Evolutionary conservation across 2,113 vertebrate species (phyloP).

Genomic region (Hystrix brachyura): DNA sequence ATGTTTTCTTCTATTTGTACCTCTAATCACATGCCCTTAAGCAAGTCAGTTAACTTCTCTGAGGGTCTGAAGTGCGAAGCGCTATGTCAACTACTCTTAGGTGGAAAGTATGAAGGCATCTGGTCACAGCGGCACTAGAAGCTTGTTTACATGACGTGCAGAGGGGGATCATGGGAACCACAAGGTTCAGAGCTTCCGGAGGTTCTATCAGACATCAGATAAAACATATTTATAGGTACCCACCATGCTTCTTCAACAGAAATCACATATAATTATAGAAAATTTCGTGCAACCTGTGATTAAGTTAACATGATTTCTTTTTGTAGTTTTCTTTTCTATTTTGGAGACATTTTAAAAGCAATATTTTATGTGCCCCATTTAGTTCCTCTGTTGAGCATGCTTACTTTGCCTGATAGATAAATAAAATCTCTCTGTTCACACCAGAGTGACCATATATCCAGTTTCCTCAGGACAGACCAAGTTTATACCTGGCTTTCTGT

Average conservation of each 20-base stretch:
- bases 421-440: neutral
- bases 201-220: neutral
- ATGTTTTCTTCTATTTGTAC: neutral
- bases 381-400: neutral
- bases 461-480: neutral
- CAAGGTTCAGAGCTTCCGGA: neutral
- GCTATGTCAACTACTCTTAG: no score
- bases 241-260: neutral
- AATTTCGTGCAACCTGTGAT: neutral
- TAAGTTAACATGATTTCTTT: neutral
- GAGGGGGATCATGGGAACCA: neutral
- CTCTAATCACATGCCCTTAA: neutral
- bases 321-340: neutral
- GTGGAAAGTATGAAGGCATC: neutral
- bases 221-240: neutral
- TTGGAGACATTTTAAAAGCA: neutral
- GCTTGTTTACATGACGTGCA: neutral
- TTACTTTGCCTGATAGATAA: slow-evolving; percentile 2
- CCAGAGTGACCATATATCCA: neutral
- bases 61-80: neutral
- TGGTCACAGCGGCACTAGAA: neutral
- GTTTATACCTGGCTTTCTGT: neutral
- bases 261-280: neutral
- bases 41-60: neutral
- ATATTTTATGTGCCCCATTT: neutral